phyloP scores from a whole-genome alignment of 35 echinoderm and acorn worm species.

The Chiridota heheva region DNA sequence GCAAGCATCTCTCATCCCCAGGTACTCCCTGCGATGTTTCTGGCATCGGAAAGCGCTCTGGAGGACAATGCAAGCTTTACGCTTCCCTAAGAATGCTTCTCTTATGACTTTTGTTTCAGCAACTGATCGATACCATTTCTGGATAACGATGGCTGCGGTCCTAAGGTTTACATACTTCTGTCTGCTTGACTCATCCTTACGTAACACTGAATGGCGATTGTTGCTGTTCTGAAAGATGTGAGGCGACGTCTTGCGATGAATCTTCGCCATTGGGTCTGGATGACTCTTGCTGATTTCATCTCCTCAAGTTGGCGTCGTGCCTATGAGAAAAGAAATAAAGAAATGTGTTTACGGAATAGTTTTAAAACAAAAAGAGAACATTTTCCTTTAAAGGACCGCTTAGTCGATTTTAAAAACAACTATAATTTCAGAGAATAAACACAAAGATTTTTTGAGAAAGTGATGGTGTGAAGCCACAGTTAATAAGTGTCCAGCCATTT shows the following conservation, averaged over 20 bases:
- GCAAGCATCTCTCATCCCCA: slow-evolving; percentile 26
- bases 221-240: background rate
- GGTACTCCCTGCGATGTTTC: background rate
- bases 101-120: background rate
- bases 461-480: no score
- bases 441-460: no score
- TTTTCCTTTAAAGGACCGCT: no score
- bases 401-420: no score
- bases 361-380: no score
- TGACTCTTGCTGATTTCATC: slow-evolving; percentile 21
- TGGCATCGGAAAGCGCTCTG: slow-evolving; percentile 58
- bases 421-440: no score
- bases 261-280: slow-evolving; percentile 33
- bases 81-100: slow-evolving; percentile 1
- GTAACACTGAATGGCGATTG: background rate
- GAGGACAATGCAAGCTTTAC: slow-evolving; percentile 44
- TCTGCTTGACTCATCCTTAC: slow-evolving; percentile 9
- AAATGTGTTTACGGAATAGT: no score
- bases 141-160: slow-evolving; percentile 30
- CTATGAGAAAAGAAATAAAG: background rate
- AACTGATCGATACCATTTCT: slow-evolving; percentile 39
- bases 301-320: background rate
- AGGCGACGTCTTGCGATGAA: background rate
- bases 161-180: background rate
- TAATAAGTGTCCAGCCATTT: no score